These are phyloP conservation scores for Dendronephthya gigantea DNA, from an alignment of 64 coral and sea anemone genomes.

Conservation along the genomic window DNA sequence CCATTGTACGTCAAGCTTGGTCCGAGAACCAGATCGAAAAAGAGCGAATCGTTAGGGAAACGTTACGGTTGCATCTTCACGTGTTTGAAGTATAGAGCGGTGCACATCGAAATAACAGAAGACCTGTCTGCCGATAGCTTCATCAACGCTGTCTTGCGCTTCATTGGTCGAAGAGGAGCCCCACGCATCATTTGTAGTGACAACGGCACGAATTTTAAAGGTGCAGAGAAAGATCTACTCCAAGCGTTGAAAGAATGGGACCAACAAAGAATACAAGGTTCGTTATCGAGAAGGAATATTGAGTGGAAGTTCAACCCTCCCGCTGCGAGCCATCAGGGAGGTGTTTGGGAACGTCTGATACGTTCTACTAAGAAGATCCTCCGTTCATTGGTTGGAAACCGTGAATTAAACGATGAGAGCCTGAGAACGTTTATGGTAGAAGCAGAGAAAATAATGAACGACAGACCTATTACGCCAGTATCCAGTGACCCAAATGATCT, in stretches of 20 bases:
- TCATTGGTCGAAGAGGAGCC: background rate
- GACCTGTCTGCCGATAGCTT: background rate
- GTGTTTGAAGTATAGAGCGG: background rate
- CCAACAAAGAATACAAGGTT: background rate
- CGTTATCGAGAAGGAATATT: background rate
- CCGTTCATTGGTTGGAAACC: background rate
- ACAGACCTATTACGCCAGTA: background rate
- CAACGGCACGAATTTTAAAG: slow-evolving; percentile 2
- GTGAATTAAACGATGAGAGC: background rate
- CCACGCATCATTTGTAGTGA: background rate
- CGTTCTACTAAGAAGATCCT: background rate
- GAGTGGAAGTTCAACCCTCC: slow-evolving; percentile 1
- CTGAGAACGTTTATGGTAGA: background rate
- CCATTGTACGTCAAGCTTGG: background rate
- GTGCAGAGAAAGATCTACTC: background rate
- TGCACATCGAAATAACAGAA: background rate
- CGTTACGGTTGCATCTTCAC: background rate
- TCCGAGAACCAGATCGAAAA: background rate
- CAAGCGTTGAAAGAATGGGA: background rate
- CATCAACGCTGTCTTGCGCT: background rate
- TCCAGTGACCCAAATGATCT: background rate
- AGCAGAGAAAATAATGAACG: background rate
- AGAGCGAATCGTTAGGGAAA: slow-evolving; percentile 5
- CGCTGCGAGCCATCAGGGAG: background rate
- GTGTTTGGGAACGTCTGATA: background rate